Conservation (phyloP, 2,113 vertebrate genomes). For the Osmerus eperlanus region DNA sequence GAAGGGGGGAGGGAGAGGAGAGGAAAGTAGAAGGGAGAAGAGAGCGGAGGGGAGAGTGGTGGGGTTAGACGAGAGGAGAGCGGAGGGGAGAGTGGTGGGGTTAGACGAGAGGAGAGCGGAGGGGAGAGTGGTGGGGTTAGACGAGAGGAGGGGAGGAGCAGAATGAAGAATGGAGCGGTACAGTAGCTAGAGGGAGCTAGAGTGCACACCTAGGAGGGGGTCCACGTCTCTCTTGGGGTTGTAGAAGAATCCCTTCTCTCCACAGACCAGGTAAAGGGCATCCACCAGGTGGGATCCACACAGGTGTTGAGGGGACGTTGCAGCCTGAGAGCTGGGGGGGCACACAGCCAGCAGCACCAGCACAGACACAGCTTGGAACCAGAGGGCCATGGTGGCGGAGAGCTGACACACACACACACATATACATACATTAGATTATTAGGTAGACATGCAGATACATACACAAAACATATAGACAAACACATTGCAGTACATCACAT, state of each 20-base stretch:
- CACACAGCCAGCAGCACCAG: conserved; percentile 73
- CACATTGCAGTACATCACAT: not conserved
- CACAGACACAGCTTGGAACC: conserved; percentile 75
- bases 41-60: conserved; percentile 23
- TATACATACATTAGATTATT: conserved; percentile 7
- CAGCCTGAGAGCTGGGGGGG: conserved; percentile 43
- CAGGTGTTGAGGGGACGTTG: conserved; percentile 77
- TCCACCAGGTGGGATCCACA: conserved; percentile 95
- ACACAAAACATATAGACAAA: conserved; percentile 14
- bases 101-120: conserved; percentile 6
- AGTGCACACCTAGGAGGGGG: conserved; percentile 75
- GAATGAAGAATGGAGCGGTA: not conserved
- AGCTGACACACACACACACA: conserved; percentile 8
- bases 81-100: conserved; percentile 22
- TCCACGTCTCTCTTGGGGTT: conserved; percentile 80
- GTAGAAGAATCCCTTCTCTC: conserved; percentile 89
- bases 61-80: not conserved
- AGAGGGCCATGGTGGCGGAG: conserved; percentile 78
- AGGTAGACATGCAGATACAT: not conserved
- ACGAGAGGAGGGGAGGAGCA: not conserved
- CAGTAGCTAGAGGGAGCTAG: not conserved
- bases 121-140: not conserved
- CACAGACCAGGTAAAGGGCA: conserved; percentile 88
- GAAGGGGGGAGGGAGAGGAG: not conserved
- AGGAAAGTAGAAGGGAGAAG: not conserved